Evolutionary conservation across 2,797 vertebrate species (phyloP), one percentile per base, ranked within the genome.

Genomic region (Dermochelys coriacea): DNA sequence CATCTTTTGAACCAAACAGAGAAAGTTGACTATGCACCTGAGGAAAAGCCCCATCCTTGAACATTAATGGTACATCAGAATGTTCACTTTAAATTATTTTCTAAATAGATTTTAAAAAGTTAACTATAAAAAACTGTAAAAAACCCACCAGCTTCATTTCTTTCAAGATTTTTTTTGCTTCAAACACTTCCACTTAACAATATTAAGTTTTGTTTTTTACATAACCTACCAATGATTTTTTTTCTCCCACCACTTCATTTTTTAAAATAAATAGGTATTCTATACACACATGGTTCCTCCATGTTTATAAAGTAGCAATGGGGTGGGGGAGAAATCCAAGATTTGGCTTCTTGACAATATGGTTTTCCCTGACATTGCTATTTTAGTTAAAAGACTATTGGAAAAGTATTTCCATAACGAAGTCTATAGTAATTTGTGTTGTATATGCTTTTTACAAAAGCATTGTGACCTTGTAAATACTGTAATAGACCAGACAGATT

Each of bases 381-480:
- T 15, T 88, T 86, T 75, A 47, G 25, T 75, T 64, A 94, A 79
- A 1, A 34, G 6, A 5, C 2, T 55, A 79, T 92, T 71, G 5
- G 5, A 37, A 71, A 71, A 21, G 19, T 11, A 37, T 71, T 71
- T 71, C 19, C n/a, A 71, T 11, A 71, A 71, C 10, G 23, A 16
- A 49, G 23, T 16, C 15, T 29, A 77, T 77, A 49, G 45, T 15
- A 77, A 31, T 77, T 8, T 77, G 45, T 77, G 15, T 49, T 41
- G 19, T 23, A 71, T 21, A 41, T 41, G n/a, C 29, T 49, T 75
- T 77, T 8, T 5, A 9, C 29, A 55, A 37, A 18, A 86, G 7
- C 77, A 59, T 25, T 52, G 45, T 4, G 1, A 7, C 9, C 75
- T 29, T 23, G 0, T 6, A 88, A 81, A 8, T 77, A 41, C 3